Evolutionary conservation across 2,888 invertebrate genomes (phyloP), one percentile per base, ranked within the genome.

Genomic region (Saturnia japonica): DNA sequence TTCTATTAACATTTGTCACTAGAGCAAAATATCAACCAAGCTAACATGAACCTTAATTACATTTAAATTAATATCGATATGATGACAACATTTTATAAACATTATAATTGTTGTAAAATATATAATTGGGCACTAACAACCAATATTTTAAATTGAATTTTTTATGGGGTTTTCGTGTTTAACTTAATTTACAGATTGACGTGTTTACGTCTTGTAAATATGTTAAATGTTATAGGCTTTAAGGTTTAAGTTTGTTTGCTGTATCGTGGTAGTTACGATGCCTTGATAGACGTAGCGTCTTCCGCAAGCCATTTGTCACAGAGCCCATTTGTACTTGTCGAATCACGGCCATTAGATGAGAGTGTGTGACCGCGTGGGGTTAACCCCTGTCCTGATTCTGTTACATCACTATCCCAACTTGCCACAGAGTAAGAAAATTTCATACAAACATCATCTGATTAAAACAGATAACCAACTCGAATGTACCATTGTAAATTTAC

Each of bases 261-360:
- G 28, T 40, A 12, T 34, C 14, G 22, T 1, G 62, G 45, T 68
- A 34, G 67, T 71, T 71, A 71, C 70, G 70, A 42, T 67, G 60
- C 45, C 57, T 67, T 45, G 60, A 60, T 47, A 68, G 68, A 71
- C 86, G 85, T 84, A 85, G 88, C 91, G 90, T 91, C 92, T 92
- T 89, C 92, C 88, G 86, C 88, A 86, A 86, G 86, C 92, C 92
- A 94, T 94, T 94, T 94, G 94, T 94, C 94, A 94, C 91, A 80
- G 87, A 81, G 85, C 90, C 93, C 94, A 94, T 94, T 94, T 94
- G 94, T 94, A 94, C 94, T 93, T 94, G 94, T 94, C 94, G 94
- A 94, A 94, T 94, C 94, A 93, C 93, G 88, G 90, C 93, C 94
- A 94, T 94, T 94, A 94, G 92, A 92, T 85, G 88, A 85, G 91